These are phyloP conservation scores for Melanerpes formicivorus DNA, from an alignment of 2,113 vertebrate species.

Conservation along the genomic window DNA sequence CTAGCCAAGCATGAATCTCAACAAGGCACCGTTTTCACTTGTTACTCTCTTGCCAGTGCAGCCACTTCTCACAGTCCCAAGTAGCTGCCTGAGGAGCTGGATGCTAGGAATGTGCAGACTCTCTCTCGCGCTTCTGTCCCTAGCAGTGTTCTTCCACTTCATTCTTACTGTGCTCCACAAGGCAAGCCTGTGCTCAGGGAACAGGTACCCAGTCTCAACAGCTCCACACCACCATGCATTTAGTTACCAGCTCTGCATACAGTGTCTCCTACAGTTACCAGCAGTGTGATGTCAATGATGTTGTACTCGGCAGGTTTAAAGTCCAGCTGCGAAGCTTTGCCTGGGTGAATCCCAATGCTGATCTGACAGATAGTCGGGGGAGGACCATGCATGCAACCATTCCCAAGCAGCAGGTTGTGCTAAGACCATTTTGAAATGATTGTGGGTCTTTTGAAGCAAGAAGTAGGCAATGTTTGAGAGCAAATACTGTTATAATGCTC, in stretches of 20 bases:
- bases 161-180: not conserved
- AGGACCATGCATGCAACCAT: not conserved
- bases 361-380: not conserved
- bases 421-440: not conserved
- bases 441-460: not conserved
- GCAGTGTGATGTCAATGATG: not conserved
- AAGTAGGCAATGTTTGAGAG: slow-evolving; percentile 39
- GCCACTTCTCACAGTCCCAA: slow-evolving; percentile 63
- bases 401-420: not conserved
- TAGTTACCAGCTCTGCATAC: not conserved
- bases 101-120: slow-evolving; percentile 2
- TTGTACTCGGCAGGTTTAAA: not conserved
- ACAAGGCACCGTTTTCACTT: slow-evolving; percentile 82
- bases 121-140: slow-evolving; percentile 9
- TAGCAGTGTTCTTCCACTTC: not conserved
- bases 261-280: not conserved
- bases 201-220: not conserved
- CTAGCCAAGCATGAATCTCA: slow-evolving; percentile 90
- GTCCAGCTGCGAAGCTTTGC: not conserved
- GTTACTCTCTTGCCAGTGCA: slow-evolving; percentile 44
- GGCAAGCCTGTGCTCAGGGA: not conserved
- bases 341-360: not conserved
- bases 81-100: slow-evolving; percentile 15
- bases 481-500: slow-evolving; percentile 47
- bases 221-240: not conserved